Conservation (phyloP, 2,888 invertebrate species). For the Cosmia pyralina region DNA sequence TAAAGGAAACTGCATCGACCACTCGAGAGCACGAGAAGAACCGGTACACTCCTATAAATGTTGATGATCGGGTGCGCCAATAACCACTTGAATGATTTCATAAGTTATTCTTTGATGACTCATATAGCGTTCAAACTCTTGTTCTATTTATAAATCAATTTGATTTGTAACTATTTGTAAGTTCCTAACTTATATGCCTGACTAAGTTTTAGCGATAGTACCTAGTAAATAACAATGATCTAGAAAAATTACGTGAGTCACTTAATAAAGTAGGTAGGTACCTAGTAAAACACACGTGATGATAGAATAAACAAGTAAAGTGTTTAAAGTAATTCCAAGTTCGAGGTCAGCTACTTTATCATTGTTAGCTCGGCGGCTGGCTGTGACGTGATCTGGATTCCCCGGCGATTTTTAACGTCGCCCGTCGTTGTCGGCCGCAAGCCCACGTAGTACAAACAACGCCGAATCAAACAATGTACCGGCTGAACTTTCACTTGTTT, state of each 20-base stretch:
- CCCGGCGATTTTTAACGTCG: constrained; percentile 47
- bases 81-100: constrained; percentile 49
- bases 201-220: not conserved
- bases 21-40: constrained; percentile 57
- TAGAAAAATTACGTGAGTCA: constrained; percentile 34
- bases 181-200: not conserved
- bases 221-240: not conserved
- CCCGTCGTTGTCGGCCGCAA: constrained; percentile 12
- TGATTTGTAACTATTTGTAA: not conserved
- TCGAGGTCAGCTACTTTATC: constrained; percentile 72
- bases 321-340: constrained; percentile 66
- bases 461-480: constrained; percentile 35
- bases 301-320: constrained; percentile 50
- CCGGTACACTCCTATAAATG: constrained; percentile 64
- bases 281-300: constrained; percentile 38
- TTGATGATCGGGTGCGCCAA: constrained; percentile 57
- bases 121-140: constrained; percentile 18
- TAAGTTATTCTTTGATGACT: constrained; percentile 44
- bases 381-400: constrained; percentile 71
- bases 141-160: constrained; percentile 21
- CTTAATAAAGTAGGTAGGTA: not conserved
- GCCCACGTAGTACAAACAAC: constrained; percentile 47
- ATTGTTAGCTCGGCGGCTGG: constrained; percentile 67
- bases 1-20: constrained; percentile 63
- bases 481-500: constrained; percentile 65